phyloP scores from a whole-genome alignment of 2,888 invertebrate species.

The Chrysodeixis includens region DNA sequence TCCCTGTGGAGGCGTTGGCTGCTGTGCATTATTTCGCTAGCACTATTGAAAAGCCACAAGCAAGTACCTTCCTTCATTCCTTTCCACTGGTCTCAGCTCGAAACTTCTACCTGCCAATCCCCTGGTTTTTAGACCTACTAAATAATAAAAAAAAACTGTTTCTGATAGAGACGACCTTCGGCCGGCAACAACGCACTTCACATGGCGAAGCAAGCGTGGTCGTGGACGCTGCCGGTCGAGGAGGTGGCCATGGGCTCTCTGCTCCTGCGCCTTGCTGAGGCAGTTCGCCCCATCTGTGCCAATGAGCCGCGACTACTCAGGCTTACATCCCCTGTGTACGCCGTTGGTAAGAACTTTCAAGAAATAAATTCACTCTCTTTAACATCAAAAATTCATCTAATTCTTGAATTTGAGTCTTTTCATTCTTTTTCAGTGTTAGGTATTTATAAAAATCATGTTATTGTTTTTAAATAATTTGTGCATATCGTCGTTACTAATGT shows the following conservation, averaged over 20 bases:
- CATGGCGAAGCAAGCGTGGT: slow-evolving; percentile 67
- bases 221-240: slow-evolving; percentile 69
- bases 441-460: no score
- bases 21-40: slow-evolving; percentile 80
- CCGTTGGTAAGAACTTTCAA: slow-evolving; percentile 65
- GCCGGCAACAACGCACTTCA: slow-evolving; percentile 9
- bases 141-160: background rate
- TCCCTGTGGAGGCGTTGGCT: slow-evolving; percentile 74
- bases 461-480: no score
- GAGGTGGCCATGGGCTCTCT: slow-evolving; percentile 70
- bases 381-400: no score
- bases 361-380: background rate
- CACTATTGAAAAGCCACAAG: slow-evolving; percentile 61
- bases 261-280: slow-evolving; percentile 74
- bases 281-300: slow-evolving; percentile 69
- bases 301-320: slow-evolving; percentile 74
- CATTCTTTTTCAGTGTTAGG: no score
- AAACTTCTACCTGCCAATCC: no score
- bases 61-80: slow-evolving; percentile 9
- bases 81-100: background rate
- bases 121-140: background rate
- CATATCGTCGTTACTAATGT: no score
- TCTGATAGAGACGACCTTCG: slow-evolving; percentile 37
- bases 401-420: no score
- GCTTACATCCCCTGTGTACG: slow-evolving; percentile 74